Percentiles rank a stretch among this genome's conserved stretches.
These are phyloP conservation scores for Zygogramma bicolorata DNA, from an alignment of 2,888 invertebrate genomes.

Conservation along the genomic window DNA sequence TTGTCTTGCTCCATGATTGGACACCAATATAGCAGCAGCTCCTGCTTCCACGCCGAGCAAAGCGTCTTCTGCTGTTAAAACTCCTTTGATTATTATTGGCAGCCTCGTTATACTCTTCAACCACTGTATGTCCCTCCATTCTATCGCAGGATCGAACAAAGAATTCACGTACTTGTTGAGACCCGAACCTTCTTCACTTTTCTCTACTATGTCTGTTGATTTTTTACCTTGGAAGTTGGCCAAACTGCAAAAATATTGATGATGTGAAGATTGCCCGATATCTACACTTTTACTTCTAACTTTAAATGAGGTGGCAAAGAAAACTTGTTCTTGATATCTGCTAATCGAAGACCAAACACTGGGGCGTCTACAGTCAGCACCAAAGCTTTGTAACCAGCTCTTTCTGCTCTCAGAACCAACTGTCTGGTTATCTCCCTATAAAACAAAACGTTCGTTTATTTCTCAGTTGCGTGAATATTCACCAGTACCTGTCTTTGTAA, in stretches of 20 bases:
- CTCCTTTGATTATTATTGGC: conserved; percentile 88
- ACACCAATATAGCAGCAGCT: conserved; percentile 86
- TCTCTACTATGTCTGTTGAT: conserved; percentile 65
- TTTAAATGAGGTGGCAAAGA: conserved; percentile 82
- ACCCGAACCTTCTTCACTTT: conserved; percentile 66
- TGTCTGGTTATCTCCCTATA: conserved; percentile 76
- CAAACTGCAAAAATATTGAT: conserved; percentile 70
- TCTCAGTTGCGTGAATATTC: too few relatives aligned
- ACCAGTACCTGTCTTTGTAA: conserved; percentile 87
- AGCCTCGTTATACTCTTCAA: conserved; percentile 81
- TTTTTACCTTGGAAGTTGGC: conserved; percentile 81
- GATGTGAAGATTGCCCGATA: not conserved
- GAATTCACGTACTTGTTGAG: conserved; percentile 82
- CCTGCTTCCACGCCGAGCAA: conserved; percentile 79
- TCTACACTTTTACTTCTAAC: too few relatives aligned
- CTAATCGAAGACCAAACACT: conserved; percentile 83
- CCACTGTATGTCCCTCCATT: conserved; percentile 92
- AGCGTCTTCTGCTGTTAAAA: conserved; percentile 90
- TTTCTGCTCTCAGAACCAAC: conserved; percentile 83
- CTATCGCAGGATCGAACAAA: conserved; percentile 83
- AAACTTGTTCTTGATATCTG: conserved; percentile 88
- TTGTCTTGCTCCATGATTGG: conserved; percentile 95
- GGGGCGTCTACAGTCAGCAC: conserved; percentile 92
- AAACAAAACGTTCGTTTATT: conserved; percentile 52
- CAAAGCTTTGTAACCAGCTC: conserved; percentile 86